These are phyloP conservation scores for Sesia bembeciformis DNA, from an alignment of 2,888 invertebrate genomes.

Conservation along the genomic window DNA sequence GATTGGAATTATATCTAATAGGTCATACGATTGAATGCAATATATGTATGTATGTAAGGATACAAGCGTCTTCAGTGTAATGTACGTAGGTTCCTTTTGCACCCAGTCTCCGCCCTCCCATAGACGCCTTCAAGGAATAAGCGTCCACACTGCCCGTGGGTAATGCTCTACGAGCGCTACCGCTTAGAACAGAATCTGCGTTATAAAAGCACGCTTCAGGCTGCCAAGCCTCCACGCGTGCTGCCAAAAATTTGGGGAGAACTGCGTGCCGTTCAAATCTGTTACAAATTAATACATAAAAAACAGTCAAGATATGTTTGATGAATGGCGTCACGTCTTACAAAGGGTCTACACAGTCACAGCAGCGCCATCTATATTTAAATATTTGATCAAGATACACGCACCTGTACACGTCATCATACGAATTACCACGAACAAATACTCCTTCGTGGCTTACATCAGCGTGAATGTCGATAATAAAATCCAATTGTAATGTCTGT, in stretches of 20 bases:
- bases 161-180: slow-evolving; percentile 89
- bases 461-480: slow-evolving; percentile 95
- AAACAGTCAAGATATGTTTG: too few relatives aligned
- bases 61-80: slow-evolving; percentile 97
- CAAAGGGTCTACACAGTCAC: too few relatives aligned
- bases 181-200: slow-evolving; percentile 87
- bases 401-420: slow-evolving; percentile 91
- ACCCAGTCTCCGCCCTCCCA: slow-evolving; percentile 88
- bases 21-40: too few relatives aligned
- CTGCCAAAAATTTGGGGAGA: slow-evolving; percentile 92
- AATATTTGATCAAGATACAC: too few relatives aligned
- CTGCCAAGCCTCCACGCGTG: slow-evolving; percentile 92
- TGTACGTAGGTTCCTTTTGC: slow-evolving; percentile 82
- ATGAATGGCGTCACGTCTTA: too few relatives aligned
- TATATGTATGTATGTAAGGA: slow-evolving; percentile 67
- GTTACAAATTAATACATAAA: slow-evolving; percentile 6
- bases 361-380: too few relatives aligned
- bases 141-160: slow-evolving; percentile 85
- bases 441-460: slow-evolving; percentile 94
- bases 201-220: slow-evolving; percentile 92
- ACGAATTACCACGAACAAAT: slow-evolving; percentile 96
- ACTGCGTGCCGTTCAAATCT: slow-evolving; percentile 96
- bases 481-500: slow-evolving; percentile 83
- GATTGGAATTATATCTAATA: too few relatives aligned
- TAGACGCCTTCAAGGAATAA: slow-evolving; percentile 92